These are phyloP conservation scores for Melanerpes formicivorus DNA, from an alignment of 2,113 vertebrate species.

Conservation along the genomic window DNA sequence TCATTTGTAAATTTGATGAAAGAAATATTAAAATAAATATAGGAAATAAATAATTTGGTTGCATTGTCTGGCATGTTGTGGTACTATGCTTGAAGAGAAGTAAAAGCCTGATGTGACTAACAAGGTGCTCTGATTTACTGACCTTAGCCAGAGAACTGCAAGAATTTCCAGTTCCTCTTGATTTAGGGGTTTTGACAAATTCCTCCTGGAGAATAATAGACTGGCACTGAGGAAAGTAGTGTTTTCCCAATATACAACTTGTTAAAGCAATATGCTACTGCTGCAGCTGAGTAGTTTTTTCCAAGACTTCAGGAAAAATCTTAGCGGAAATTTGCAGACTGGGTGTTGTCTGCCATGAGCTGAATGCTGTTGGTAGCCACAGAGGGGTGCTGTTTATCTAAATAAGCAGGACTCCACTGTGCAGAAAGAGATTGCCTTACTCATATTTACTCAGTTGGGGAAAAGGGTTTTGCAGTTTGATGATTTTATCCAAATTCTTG, in stretches of 20 bases:
- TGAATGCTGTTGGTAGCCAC: not conserved
- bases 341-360: not conserved
- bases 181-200: not conserved
- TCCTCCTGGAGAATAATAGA: not conserved
- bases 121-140: too few species aligned
- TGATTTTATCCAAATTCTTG: not conserved
- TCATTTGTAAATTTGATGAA: not conserved
- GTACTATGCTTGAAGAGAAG: not conserved
- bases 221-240: not conserved
- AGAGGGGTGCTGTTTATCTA: conserved; percentile 43
- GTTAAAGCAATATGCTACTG: not conserved
- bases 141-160: not conserved
- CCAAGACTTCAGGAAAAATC: not conserved
- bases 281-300: not conserved
- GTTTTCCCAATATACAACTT: not conserved
- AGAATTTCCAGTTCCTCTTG: not conserved
- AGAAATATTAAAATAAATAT: not conserved
- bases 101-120: not conserved
- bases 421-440: not conserved
- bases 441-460: not conserved
- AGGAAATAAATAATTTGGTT: not conserved
- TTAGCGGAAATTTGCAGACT: not conserved
- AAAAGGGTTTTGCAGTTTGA: not conserved
- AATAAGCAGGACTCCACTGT: not conserved
- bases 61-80: not conserved